A percentile compares a stretch with the other conserved stretches of the same genome.
phyloP scores from a whole-genome alignment of 2,113 vertebrate species.

The Myrmecophaga tridactyla region DNA sequence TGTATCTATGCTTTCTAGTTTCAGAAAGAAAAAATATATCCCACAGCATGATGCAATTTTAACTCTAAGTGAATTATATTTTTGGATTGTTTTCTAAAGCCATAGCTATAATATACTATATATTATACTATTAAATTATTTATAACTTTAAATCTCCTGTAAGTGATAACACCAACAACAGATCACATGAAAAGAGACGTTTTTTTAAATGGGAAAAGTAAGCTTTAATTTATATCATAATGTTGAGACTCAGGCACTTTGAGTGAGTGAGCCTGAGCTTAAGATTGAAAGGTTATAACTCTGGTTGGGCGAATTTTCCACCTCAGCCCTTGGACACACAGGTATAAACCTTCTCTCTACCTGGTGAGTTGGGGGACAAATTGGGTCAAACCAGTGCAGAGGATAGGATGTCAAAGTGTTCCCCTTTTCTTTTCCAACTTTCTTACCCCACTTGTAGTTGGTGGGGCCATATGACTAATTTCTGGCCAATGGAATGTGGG shows the following conservation, averaged over 20 bases:
- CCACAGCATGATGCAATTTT: not conserved
- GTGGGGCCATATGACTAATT: not conserved
- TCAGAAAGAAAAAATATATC: not conserved
- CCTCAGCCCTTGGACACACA: not conserved
- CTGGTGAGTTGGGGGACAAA: not conserved
- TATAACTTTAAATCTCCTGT: not conserved
- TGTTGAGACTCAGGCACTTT: not conserved
- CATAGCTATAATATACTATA: not conserved
- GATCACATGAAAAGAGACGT: not conserved
- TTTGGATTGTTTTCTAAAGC: constrained; percentile 41
- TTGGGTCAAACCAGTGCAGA: constrained; percentile 1
- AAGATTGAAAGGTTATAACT: not conserved
- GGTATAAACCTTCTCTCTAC: not conserved
- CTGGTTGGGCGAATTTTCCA: not conserved
- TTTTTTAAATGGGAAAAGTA: not conserved
- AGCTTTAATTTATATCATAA: not conserved
- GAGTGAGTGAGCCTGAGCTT: not conserved
- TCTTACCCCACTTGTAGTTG: not conserved
- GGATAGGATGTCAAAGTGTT: constrained; percentile 29
- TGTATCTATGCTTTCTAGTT: constrained; percentile 1
- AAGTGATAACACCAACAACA: not conserved
- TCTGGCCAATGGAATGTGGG: not conserved
- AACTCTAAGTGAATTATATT: not conserved
- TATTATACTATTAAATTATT: not conserved
- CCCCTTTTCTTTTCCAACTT: not conserved